Base-by-base conservation (phyloP, 2,113 vertebrate species). In the Apeltes quadracus region DNA sequence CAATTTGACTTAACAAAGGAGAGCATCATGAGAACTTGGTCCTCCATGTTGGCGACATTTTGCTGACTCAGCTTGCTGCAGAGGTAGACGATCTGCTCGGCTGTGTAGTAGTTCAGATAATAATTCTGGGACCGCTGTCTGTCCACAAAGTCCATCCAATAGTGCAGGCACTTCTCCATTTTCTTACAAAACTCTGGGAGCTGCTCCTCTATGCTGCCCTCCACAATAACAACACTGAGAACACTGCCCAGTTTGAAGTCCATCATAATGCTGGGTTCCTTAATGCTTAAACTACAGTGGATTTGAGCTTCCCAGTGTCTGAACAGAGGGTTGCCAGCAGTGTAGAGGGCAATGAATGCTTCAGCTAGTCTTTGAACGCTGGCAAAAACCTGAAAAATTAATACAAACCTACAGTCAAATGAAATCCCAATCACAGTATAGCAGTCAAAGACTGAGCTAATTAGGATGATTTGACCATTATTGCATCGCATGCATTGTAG, bases 21-120 rank as follows among this genome's bases (percentile, higher is more conserved):
- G 0, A 99, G 93, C 97, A 99, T 96, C 88, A 93, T 95, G 32
- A 98, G 92, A 62, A 93, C 93, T 1, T 93, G 90, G 15, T 90
- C 88, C 2, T 95, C 87, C 1, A 94, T 86, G 69, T 83, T 76
- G 0, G 0, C 12, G 6, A 38, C 14, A 41, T 70, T 88, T 61
- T 82, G 76, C 36, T 86, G 90, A 65, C 79, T 86, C 66, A 98
- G 92, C 53, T 96, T 89, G 0, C 61, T 84, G 89, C 95, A 94
- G 73, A 99, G 72, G 76, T 91, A 96, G 20, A 98, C 95, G 79
- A 98, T 90, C 89, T 99, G 97, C 80, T 98, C 96, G 0, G 96
- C 95, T 0, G 94, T 98, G 89, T 96, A 99, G 83, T 95, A 97
- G 90, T 98, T 98, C 61, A 99, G 89, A 87, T 95, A 95, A 80